Conservation (phyloP, 2,113 vertebrate genomes). For the Platichthys flesus region DNA sequence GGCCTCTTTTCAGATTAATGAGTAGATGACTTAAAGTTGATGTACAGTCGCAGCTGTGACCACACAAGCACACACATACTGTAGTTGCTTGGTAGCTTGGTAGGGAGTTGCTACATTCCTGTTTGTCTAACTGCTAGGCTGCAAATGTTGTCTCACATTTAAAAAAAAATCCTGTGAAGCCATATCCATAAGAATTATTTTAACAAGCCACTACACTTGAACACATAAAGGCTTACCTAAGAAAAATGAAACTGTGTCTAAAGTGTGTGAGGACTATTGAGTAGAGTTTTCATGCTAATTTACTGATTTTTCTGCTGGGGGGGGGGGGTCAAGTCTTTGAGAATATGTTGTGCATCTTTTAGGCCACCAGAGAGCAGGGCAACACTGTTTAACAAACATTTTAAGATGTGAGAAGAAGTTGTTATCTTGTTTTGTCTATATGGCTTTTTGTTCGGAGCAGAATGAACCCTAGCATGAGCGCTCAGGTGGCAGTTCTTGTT, state of each 20-base stretch:
- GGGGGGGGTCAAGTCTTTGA: not conserved
- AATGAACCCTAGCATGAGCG: too few relatives aligned
- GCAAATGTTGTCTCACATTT: too few relatives aligned
- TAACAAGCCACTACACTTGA: too few relatives aligned
- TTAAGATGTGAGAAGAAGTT: too few relatives aligned
- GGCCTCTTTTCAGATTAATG: conserved; percentile 37
- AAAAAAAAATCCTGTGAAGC: too few relatives aligned
- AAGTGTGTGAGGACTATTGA: too few relatives aligned
- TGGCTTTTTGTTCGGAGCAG: too few relatives aligned
- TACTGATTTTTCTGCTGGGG: not conserved
- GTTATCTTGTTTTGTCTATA: too few relatives aligned
- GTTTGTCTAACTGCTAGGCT: not conserved
- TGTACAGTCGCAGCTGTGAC: conserved; percentile 55
- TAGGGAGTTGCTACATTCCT: not conserved
- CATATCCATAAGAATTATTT: too few relatives aligned
- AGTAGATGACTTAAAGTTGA: conserved; percentile 48
- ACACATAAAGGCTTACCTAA: too few relatives aligned
- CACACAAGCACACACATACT: conserved; percentile 11
- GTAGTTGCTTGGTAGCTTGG: not conserved
- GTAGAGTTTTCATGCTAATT: not conserved
- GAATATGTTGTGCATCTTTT: not conserved
- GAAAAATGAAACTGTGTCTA: too few relatives aligned
- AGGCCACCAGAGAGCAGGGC: not conserved
- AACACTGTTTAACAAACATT: not conserved
- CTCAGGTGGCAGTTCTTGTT: too few relatives aligned